These are phyloP conservation scores for Raphicerus campestris DNA, from an alignment of 2,113 vertebrate species.

Conservation along the genomic window DNA sequence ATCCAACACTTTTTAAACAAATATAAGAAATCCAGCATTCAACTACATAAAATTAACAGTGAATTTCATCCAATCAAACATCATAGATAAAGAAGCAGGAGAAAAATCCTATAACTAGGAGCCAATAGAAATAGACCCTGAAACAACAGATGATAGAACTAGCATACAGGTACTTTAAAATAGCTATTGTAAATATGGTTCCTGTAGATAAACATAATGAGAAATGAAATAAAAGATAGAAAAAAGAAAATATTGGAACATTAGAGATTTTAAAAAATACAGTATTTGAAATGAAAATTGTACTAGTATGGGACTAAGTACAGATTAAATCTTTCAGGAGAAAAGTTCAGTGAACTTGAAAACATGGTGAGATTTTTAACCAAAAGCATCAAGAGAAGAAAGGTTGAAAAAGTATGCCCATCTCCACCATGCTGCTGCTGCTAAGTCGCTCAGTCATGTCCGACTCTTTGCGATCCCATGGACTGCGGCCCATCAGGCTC, in stretches of 20 bases:
- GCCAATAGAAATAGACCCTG: neutral
- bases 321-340: neutral
- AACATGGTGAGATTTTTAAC: neutral
- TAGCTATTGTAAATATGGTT: neutral
- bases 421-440: neutral
- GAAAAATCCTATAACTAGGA: neutral
- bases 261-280: neutral
- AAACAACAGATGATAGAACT: neutral
- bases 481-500: neutral
- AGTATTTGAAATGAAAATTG: neutral
- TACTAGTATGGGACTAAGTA: neutral
- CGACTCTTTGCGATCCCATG: rapidly evolving
- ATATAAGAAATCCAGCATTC: neutral
- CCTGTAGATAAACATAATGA: neutral
- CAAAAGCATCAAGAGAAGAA: neutral
- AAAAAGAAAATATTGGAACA: neutral
- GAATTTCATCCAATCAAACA: neutral
- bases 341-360: neutral
- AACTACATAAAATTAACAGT: neutral
- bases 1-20: neutral
- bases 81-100: neutral
- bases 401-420: neutral
- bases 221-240: neutral
- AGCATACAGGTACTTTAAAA: neutral
- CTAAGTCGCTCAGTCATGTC: neutral